Evolutionary conservation across 2,888 invertebrate genomes (phyloP).

Genomic region (Andrena trimmerana): DNA sequence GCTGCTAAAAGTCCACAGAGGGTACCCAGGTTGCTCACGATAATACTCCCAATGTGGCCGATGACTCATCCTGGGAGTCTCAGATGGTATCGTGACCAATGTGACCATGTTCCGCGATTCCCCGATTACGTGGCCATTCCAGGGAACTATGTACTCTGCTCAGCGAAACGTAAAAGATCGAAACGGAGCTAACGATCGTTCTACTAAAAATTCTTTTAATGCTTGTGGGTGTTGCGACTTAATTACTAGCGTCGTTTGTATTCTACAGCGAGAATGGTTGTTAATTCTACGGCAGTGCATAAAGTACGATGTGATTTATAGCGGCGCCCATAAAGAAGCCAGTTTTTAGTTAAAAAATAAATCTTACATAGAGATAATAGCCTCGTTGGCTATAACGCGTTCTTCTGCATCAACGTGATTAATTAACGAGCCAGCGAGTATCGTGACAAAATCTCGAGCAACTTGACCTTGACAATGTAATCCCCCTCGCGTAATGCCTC

Average conservation of each 20-base stretch:
- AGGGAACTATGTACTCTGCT: no score
- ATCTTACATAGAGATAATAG: background rate
- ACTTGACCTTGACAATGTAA: constrained; percentile 53
- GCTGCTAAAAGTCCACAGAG: no score
- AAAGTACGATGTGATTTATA: no score
- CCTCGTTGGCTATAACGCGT: background rate
- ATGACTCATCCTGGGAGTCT: constrained; percentile 81
- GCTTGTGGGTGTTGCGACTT: no score
- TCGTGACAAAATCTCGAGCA: constrained; percentile 32
- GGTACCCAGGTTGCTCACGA: constrained; percentile 68
- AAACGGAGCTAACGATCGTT: no score
- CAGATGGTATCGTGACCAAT: constrained; percentile 77
- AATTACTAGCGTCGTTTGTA: no score
- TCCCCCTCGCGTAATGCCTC: constrained; percentile 29
- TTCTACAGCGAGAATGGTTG: no score
- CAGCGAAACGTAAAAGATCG: no score
- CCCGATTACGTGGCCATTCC: constrained; percentile 70
- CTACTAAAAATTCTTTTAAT: no score
- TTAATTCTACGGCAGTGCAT: no score
- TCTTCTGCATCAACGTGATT: background rate
- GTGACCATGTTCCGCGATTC: constrained; percentile 70
- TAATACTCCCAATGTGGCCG: constrained; percentile 78
- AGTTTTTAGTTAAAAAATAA: no score
- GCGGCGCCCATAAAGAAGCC: no score
- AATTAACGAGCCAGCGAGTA: constrained; percentile 41